A percentile compares a stretch with the other conserved stretches of the same genome.
These are phyloP conservation scores for Capitella teleta DNA, from an alignment of 1,140 invertebrate genomes.

Conservation along the genomic window DNA sequence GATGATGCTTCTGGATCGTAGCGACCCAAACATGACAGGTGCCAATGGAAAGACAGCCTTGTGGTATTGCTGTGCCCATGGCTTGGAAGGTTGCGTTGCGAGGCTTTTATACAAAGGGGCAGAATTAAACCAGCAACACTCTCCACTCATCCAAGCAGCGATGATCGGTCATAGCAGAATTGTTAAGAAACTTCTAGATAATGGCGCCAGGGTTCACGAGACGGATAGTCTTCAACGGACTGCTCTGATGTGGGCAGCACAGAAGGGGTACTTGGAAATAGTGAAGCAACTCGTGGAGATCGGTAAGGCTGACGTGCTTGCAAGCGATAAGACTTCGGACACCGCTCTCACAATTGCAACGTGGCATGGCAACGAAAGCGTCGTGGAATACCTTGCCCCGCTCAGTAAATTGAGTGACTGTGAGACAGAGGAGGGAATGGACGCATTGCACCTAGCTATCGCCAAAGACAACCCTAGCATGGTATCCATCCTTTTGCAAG, in stretches of 20 bases:
- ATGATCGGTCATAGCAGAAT: background rate
- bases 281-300: conserved; percentile 20
- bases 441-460: conserved; percentile 70
- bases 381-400: conserved; percentile 19
- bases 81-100: background rate
- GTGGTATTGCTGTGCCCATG: background rate
- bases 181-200: conserved; percentile 3
- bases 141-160: conserved; percentile 3
- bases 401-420: conserved; percentile 21
- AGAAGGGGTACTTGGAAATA: background rate
- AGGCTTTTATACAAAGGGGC: conserved; percentile 3
- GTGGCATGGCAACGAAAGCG: conserved; percentile 44
- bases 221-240: background rate
- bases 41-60: background rate
- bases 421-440: conserved; percentile 49
- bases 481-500: conserved; percentile 65
- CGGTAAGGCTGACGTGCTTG: conserved; percentile 46
- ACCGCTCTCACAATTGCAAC: conserved; percentile 47
- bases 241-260: conserved; percentile 9
- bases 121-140: background rate
- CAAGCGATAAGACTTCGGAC: conserved; percentile 4
- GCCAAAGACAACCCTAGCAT: conserved; percentile 81
- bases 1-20: no score
- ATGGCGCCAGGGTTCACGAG: background rate
- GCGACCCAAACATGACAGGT: background rate